These are phyloP conservation scores for Lepidurus apus DNA, from an alignment of 1,140 invertebrate genomes.

Conservation along the genomic window DNA sequence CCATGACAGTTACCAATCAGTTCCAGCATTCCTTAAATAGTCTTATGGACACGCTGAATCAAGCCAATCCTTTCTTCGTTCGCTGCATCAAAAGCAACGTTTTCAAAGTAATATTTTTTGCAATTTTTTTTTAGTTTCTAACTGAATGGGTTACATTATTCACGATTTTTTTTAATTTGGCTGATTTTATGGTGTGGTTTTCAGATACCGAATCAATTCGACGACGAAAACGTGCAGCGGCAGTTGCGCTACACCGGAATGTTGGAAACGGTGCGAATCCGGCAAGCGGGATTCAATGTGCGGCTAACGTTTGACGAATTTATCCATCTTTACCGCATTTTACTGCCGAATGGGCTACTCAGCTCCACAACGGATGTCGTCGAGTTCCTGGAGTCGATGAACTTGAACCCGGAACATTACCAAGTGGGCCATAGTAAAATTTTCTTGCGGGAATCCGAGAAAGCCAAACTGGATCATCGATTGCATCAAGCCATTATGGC, in stretches of 20 bases:
- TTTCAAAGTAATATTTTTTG: constrained; percentile 59
- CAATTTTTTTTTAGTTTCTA: constrained; percentile 22
- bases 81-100: constrained; percentile 93
- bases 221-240: constrained; percentile 87
- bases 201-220: constrained; percentile 79
- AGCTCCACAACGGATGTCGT: constrained; percentile 71
- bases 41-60: constrained; percentile 87
- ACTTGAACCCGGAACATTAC: constrained; percentile 81
- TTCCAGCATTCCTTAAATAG: constrained; percentile 87
- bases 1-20: constrained; percentile 85
- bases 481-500: constrained; percentile 90
- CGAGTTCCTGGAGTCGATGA: constrained; percentile 69
- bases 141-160: neutral
- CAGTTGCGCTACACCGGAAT: constrained; percentile 87
- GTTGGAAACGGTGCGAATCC: constrained; percentile 90
- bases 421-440: constrained; percentile 87
- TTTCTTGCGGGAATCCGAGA: constrained; percentile 89
- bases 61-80: constrained; percentile 95
- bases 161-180: constrained; percentile 28
- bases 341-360: constrained; percentile 77
- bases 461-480: constrained; percentile 81
- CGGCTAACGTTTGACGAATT: constrained; percentile 89
- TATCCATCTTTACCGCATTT: constrained; percentile 82
- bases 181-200: constrained; percentile 36
- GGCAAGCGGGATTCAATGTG: constrained; percentile 93